Percentiles rank a stretch among this genome's conserved stretches.
Conservation (phyloP, 2,797 vertebrate species). For the Astyanax mexicanus region DNA sequence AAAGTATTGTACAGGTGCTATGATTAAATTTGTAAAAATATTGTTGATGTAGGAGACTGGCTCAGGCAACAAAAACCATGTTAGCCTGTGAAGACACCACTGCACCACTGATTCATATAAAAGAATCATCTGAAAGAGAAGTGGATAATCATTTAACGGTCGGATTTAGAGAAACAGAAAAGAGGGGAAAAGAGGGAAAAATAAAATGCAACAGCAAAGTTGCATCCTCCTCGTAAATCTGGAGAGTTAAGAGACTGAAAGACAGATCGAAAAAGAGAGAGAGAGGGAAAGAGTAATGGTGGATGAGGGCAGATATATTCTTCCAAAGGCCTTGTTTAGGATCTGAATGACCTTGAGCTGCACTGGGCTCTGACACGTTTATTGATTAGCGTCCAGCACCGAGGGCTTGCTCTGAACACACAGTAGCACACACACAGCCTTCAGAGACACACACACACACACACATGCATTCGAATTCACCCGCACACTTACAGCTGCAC, state of each 20-base stretch:
- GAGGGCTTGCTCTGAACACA: conserved; percentile 48
- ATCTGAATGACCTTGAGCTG: conserved; percentile 65
- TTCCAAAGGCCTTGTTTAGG: conserved; percentile 63
- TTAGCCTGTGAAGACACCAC: too few species aligned
- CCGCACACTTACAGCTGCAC: background rate
- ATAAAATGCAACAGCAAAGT: conserved; percentile 18
- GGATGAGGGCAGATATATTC: conserved; percentile 54
- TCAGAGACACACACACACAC: conserved; percentile 22
- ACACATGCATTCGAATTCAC: background rate
- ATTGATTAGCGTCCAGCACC: conserved; percentile 57
- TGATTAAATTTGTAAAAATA: too few species aligned
- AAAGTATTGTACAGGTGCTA: too few species aligned
- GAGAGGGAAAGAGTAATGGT: conserved; percentile 40
- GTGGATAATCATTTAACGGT: too few species aligned
- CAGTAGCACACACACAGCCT: conserved; percentile 18
- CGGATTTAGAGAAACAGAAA: background rate
- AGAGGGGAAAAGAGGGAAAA: conserved; percentile 30
- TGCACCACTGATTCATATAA: too few species aligned
- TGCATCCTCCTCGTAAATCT: conserved; percentile 61
- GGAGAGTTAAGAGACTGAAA: conserved; percentile 34
- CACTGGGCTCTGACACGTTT: conserved; percentile 61
- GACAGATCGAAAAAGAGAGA: conserved; percentile 42
- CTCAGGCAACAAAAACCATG: too few species aligned
- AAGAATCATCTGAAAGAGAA: background rate
- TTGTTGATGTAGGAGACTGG: too few species aligned